Evolutionary conservation across 1,140 invertebrate genomes (phyloP), one percentile per base, ranked within the genome.

Genomic region (Ostrea edulis): DNA sequence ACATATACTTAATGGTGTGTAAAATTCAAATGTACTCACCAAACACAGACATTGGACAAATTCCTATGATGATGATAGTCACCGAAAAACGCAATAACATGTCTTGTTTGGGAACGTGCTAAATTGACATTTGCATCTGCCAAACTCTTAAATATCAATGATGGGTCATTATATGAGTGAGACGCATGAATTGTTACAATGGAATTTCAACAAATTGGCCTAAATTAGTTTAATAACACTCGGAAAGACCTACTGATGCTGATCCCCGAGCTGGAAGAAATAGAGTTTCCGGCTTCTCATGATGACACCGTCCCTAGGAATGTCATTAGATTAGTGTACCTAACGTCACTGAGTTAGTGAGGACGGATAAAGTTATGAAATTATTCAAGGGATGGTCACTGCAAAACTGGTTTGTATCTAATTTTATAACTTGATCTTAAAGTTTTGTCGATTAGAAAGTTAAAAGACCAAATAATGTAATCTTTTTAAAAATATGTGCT

Each of bases 141-240:
- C 68, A 77, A 25, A 25, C 68, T 22, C 68, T 5, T 35, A 77
- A 71, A 77, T 9, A 14, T 25, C 25, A 77, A 77, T 77, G 25
- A 77, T 22, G 65, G 65, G 65, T 71, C n/a, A 71, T 71, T 71
- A 71, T n/a, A 1, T 22, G 25, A 29, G 68, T 14, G 22, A 77
- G 25, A 29, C 68, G 3, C 68, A 77, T 35, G 29, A 35, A 77
- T 29, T 77, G 68, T 77, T 25, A 77, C 68, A 77, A 77, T 77
- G 68, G 68, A 77, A 77, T 77, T 77, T 4, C 55, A 35, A 77
- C 68, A 29, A 77, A 77, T 25, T 77, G 68, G 68, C 25, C 68
- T 77, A 25, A 25, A 35, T 77, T 62, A 62, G 55, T 62, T 20
- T n/a, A 62, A 62, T 44, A 62, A 62, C 29, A 77, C 29, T 35